A percentile compares a stretch with the other conserved stretches of the same genome.
phyloP scores from a whole-genome alignment of 2,797 vertebrate genomes.

The Hyperoplus immaculatus region DNA sequence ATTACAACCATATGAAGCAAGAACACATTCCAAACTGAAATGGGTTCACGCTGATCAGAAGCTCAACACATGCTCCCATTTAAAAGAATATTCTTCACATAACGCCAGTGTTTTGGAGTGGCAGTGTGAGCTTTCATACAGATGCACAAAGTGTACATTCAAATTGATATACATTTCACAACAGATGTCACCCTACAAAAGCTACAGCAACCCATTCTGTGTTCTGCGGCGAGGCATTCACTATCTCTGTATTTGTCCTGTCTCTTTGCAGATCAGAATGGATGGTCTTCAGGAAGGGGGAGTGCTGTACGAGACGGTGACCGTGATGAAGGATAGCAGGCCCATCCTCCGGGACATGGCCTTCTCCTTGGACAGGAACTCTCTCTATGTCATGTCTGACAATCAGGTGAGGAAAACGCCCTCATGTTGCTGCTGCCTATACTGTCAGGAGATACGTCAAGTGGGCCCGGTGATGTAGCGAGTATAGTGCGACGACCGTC shows the following conservation, averaged over 20 bases:
- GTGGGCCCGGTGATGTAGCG: conserved; percentile 14
- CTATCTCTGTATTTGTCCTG: conserved; percentile 36
- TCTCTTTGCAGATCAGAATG: conserved; percentile 90
- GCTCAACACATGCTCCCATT: not conserved
- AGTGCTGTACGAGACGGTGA: conserved; percentile 93
- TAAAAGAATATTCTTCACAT: conserved; percentile 1
- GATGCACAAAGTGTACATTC: not conserved
- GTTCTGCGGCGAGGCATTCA: conserved; percentile 25
- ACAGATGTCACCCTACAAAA: conserved; percentile 13
- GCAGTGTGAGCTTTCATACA: not conserved
- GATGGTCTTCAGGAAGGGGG: conserved; percentile 91
- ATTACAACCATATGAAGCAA: not conserved
- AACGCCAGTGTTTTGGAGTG: not conserved
- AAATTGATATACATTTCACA: not conserved
- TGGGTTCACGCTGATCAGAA: not conserved
- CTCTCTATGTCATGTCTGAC: conserved; percentile 97
- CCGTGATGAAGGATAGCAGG: conserved; percentile 92
- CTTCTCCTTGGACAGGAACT: conserved; percentile 92
- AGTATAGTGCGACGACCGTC: conserved; percentile 12
- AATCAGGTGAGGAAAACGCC: conserved; percentile 89
- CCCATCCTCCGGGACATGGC: conserved; percentile 96
- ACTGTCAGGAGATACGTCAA: conserved; percentile 47
- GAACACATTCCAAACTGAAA: not conserved
- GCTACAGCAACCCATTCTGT: conserved; percentile 3
- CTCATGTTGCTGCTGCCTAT: conserved; percentile 19